phyloP scores from a whole-genome alignment of 2,113 vertebrate species.

The Colaptes auratus region DNA sequence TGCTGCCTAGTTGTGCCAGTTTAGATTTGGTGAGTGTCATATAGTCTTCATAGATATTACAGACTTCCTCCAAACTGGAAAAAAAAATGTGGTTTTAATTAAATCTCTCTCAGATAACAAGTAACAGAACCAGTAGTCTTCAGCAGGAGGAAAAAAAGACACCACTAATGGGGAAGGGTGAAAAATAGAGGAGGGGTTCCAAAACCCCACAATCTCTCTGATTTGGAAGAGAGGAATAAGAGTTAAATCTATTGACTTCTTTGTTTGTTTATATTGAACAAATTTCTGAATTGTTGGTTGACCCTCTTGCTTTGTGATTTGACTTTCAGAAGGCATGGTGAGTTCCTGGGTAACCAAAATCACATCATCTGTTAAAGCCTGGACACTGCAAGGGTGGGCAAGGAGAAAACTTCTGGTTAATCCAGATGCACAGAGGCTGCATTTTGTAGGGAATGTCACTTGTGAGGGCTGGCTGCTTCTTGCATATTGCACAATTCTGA shows the following conservation, averaged over 20 bases:
- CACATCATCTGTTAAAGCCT: neutral
- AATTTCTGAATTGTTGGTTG: neutral
- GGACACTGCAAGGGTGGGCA: too few species aligned
- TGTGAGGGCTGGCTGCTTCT: neutral
- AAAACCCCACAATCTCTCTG: neutral
- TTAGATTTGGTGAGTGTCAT: slow-evolving; percentile 14
- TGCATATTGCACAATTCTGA: neutral
- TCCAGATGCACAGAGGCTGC: too few species aligned
- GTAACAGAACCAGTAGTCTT: neutral
- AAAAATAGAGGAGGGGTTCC: neutral
- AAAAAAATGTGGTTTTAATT: neutral
- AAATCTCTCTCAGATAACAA: neutral
- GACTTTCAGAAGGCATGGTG: neutral
- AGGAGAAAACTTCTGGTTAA: neutral
- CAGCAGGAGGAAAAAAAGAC: neutral
- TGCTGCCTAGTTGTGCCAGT: slow-evolving; percentile 47
- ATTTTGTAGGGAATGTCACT: neutral
- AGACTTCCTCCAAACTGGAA: neutral
- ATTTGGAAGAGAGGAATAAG: neutral
- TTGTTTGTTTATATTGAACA: neutral
- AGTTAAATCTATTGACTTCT: fast-evolving
- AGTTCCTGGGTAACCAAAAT: neutral
- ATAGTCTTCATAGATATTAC: neutral
- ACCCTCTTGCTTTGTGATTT: neutral
- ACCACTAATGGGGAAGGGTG: neutral